Evolutionary conservation across 2,113 vertebrate genomes (phyloP).

Genomic region (Phasianus colchicus): DNA sequence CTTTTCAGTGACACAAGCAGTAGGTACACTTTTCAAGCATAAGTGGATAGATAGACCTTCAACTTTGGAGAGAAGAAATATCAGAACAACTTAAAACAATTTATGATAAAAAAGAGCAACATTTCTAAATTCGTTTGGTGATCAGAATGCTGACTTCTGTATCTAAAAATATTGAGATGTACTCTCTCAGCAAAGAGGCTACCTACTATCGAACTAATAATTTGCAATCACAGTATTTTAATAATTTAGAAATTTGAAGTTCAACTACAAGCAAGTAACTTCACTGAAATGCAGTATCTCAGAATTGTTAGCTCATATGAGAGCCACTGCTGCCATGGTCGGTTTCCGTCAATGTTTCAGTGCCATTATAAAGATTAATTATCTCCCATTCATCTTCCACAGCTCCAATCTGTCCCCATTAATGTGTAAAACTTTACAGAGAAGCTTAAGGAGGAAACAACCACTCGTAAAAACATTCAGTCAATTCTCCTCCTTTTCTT

Average conservation of each 20-base stretch:
- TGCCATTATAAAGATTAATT: neutral
- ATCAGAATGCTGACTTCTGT: neutral
- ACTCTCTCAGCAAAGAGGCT: neutral
- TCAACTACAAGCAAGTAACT: neutral
- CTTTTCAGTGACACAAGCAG: neutral
- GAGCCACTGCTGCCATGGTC: neutral
- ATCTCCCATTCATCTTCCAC: neutral
- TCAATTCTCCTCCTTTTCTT: neutral
- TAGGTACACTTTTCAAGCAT: neutral
- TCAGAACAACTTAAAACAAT: neutral
- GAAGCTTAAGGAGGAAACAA: neutral
- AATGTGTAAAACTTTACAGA: neutral
- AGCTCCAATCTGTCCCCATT: neutral
- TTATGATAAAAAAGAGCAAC: neutral
- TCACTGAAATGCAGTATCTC: neutral
- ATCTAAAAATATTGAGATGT: neutral
- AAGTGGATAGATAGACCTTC: neutral
- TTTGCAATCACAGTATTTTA: no score
- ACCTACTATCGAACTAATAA: neutral
- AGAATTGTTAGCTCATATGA: neutral
- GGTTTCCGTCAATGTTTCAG: neutral
- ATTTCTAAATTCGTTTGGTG: neutral
- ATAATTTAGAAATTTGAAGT: neutral
- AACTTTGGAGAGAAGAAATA: neutral
- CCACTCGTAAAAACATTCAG: neutral